Evolutionary conservation across 2,113 vertebrate species (phyloP).

Genomic region (Erinaceus europaeus): DNA sequence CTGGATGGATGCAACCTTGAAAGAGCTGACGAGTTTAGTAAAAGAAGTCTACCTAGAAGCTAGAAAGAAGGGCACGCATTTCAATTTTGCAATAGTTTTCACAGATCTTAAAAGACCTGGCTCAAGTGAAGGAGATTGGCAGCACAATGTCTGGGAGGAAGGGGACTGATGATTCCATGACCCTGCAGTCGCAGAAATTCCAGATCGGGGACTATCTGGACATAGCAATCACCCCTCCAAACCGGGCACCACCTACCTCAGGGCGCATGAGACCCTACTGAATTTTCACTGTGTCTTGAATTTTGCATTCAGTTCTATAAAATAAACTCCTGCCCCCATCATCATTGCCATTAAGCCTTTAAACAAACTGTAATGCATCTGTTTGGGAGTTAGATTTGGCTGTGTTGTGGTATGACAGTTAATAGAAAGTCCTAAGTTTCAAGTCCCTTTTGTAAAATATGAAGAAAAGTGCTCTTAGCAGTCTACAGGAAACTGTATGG

Average conservation of each 20-base stretch:
- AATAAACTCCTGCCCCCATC: conserved; percentile 55
- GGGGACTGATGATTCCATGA: too few species aligned
- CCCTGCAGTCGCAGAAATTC: too few species aligned
- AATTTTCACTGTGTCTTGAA: conserved; percentile 57
- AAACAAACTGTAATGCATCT: conserved; percentile 60
- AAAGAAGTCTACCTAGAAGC: too few species aligned
- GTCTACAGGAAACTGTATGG: conserved; percentile 52
- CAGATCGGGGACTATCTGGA: too few species aligned
- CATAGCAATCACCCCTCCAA: conserved; percentile 96
- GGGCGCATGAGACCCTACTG: conserved; percentile 95
- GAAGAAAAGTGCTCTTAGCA: conserved; percentile 63
- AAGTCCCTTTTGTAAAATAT: conserved; percentile 55
- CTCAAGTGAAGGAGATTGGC: too few species aligned
- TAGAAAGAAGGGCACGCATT: conserved; percentile 83
- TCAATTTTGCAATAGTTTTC: conserved; percentile 96
- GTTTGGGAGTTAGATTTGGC: conserved; percentile 66
- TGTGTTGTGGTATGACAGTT: conserved; percentile 41
- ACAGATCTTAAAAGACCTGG: conserved; percentile 93
- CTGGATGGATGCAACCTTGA: too few species aligned
- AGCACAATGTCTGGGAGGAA: too few species aligned
- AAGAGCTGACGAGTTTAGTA: too few species aligned
- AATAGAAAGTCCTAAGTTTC: conserved; percentile 56
- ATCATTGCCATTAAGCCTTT: conserved; percentile 70
- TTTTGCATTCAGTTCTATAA: conserved; percentile 75
- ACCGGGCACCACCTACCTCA: conserved; percentile 90